Percentiles rank a stretch among this genome's conserved stretches.
These are phyloP conservation scores for Drosophila imparisetae DNA, from an alignment of 2,888 invertebrate genomes.

Conservation along the genomic window DNA sequence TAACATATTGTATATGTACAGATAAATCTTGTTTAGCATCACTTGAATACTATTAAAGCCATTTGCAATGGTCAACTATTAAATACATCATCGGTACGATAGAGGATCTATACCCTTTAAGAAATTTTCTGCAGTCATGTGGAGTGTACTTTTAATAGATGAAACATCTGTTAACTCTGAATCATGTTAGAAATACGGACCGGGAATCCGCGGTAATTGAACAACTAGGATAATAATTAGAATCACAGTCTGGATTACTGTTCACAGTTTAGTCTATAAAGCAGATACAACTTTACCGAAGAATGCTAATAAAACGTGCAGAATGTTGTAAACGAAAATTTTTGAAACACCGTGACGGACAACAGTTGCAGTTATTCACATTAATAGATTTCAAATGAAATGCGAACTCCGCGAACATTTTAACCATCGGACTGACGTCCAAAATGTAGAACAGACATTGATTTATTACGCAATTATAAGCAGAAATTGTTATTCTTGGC, in stretches of 20 bases:
- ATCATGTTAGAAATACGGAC: background rate
- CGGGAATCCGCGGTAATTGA: background rate
- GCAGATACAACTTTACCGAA: background rate
- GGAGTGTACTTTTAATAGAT: background rate
- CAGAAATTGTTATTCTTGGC: conserved; percentile 46
- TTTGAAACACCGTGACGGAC: conserved; percentile 19
- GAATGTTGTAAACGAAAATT: background rate
- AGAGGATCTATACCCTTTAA: background rate
- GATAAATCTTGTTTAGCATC: background rate
- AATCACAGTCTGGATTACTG: background rate
- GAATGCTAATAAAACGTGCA: background rate
- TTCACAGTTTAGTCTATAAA: background rate
- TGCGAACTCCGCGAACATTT: conserved; percentile 33
- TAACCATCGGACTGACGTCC: conserved; percentile 45
- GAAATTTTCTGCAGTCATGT: background rate
- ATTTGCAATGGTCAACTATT: background rate
- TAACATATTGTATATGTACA: background rate
- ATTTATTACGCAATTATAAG: conserved; percentile 70
- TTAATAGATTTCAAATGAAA: conserved; percentile 37
- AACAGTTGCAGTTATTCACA: conserved; percentile 54
- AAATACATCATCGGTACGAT: background rate
- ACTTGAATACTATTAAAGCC: background rate
- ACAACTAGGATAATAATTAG: background rate
- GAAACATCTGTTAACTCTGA: background rate
- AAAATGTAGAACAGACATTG: conserved; percentile 70